Base-by-base conservation (phyloP, 2,888 invertebrate genomes). In the Nomada ruficornis region DNA sequence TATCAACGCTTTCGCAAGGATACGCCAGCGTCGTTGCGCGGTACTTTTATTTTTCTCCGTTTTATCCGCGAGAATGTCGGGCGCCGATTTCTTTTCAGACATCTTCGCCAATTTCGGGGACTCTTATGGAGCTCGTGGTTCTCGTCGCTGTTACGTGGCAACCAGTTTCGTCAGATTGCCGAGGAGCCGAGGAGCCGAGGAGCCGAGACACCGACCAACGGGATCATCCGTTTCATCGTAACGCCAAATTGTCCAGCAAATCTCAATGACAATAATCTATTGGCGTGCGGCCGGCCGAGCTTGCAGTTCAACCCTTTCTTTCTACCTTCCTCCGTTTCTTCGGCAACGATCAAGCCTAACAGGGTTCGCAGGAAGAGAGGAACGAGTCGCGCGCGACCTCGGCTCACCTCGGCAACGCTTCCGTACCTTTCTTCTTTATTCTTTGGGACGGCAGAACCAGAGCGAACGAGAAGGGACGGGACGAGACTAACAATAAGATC, bases 21-120 rank as follows among this genome's bases (percentile, higher is more conserved):
- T 95, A 82, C 95, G 95, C 96, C 96, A 96, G 88, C 96, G 95
- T 91, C 95, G 95, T 82, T 96, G 95, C 29, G 96, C 96, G 84
- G 86, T 90, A 74, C 11, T 71, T 11, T 70, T 92, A 59, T 88
- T 88, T 54, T 87, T 71, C 10, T 29, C 88, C 15, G 89, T 89
- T 81, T 80, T 82, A 47, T 81, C 64, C 23, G 57, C 57, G 60
- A 55, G n/a, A 9, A 50, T 20, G 18, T 47, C 65, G 18, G 57
- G 20, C 11, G 13, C 26, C 42, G 20, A 7, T 15, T 60, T 70
- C 50, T 55, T 65, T 60, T 75, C 71, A 29, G 72, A 77, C 80
- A 71, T 80, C 23, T 63, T 63, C 57, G 20, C 18, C 36, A 10
- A 15, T 47, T 47, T 15, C 47, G 47, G 3, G 15, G 11, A 47